Conservation (phyloP, 2,888 invertebrate genomes). For the Tubulanus polymorphus region DNA sequence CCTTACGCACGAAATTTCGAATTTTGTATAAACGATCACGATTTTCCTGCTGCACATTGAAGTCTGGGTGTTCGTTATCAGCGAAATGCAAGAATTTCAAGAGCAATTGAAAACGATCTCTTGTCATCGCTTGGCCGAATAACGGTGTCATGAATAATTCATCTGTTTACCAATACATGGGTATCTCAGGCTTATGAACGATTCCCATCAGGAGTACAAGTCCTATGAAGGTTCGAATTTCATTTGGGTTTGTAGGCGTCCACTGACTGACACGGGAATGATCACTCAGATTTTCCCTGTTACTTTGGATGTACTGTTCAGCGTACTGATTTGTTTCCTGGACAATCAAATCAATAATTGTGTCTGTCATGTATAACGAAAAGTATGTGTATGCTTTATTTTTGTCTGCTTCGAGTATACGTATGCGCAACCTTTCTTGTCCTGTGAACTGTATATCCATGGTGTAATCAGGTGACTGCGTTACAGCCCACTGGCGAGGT, state of each 20-base stretch:
- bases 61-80: neutral
- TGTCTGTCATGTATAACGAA: neutral
- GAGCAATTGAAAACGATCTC: neutral
- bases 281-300: neutral
- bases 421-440: neutral
- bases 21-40: neutral
- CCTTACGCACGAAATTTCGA: neutral
- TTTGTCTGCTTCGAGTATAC: no score
- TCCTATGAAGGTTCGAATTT: neutral
- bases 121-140: neutral
- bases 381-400: neutral
- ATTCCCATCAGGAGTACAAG: neutral
- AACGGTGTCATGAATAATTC: neutral
- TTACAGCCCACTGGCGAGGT: neutral
- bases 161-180: neutral
- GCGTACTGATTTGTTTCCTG: neutral
- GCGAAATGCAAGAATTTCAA: neutral
- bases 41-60: no score
- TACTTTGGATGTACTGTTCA: neutral
- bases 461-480: neutral
- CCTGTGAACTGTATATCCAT: neutral
- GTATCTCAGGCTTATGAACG: neutral
- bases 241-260: neutral
- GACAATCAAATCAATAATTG: neutral
- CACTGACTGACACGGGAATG: neutral